Evolutionary conservation across 2,797 vertebrate genomes (phyloP).

Genomic region (Cottoperca gobio): DNA sequence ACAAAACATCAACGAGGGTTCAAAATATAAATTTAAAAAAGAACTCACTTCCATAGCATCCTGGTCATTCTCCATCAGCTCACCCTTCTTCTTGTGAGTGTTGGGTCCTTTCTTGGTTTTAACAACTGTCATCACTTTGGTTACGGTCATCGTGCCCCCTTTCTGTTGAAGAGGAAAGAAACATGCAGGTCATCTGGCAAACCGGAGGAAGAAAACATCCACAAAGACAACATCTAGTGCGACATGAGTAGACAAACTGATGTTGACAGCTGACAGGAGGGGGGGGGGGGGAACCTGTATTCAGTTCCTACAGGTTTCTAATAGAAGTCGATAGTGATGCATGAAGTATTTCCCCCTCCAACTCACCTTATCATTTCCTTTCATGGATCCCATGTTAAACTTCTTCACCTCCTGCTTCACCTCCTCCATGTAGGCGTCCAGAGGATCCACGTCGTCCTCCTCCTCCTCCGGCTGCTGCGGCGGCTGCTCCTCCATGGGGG

Average conservation of each 20-base stretch:
- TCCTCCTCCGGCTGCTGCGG: slow-evolving; percentile 86
- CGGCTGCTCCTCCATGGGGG: slow-evolving; percentile 85
- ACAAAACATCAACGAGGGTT: neutral
- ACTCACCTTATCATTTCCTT: slow-evolving; percentile 95
- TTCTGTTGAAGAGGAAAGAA: slow-evolving; percentile 81
- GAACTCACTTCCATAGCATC: slow-evolving; percentile 96
- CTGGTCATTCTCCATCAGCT: slow-evolving; percentile 99
- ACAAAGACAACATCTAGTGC: neutral
- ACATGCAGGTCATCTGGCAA: neutral
- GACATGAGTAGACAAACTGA: neutral
- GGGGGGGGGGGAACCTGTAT: too few species aligned
- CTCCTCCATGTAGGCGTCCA: slow-evolving; percentile 99
- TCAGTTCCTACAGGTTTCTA: too few species aligned
- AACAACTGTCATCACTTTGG: slow-evolving; percentile 95
- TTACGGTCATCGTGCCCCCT: slow-evolving; percentile 89
- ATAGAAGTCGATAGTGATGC: neutral
- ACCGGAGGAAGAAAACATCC: neutral
- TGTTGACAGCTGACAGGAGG: neutral
- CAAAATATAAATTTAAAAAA: neutral
- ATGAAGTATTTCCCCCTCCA: neutral
- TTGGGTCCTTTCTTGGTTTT: slow-evolving; percentile 95
- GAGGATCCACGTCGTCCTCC: slow-evolving; percentile 94
- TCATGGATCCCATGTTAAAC: slow-evolving; percentile 96
- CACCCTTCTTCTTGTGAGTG: slow-evolving; percentile 96
- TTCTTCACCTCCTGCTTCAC: slow-evolving; percentile 99